Evolutionary conservation across 2,888 invertebrate species (phyloP).

Genomic region (Noctua pronuba): DNA sequence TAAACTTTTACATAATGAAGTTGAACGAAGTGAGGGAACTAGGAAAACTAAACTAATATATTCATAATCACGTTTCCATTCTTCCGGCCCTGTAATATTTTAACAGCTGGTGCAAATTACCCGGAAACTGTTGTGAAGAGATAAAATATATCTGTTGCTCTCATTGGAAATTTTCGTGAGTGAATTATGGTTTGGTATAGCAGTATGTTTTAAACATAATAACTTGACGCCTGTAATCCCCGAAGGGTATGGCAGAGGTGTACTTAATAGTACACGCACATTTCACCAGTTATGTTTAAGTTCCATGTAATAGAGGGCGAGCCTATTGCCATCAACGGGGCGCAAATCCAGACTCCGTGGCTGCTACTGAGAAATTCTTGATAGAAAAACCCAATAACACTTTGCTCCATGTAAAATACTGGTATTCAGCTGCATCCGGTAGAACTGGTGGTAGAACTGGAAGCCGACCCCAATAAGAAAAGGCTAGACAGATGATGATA

Average conservation of each 20-base stretch:
- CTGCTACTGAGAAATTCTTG: neutral
- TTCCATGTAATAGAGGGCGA: too few relatives aligned
- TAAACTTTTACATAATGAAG: slow-evolving; percentile 60
- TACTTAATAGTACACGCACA: too few relatives aligned
- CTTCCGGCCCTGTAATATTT: slow-evolving; percentile 43
- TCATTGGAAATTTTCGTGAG: neutral
- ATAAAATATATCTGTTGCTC: slow-evolving; percentile 19
- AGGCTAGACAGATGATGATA: too few relatives aligned
- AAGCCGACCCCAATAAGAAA: too few relatives aligned
- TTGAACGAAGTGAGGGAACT: slow-evolving; percentile 44
- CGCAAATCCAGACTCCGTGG: too few relatives aligned
- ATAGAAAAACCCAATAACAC: neutral
- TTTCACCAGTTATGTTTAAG: too few relatives aligned
- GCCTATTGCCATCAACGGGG: too few relatives aligned
- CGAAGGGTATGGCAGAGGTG: too few relatives aligned
- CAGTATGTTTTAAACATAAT: neutral
- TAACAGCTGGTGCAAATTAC: slow-evolving; percentile 46
- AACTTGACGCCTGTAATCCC: too few relatives aligned
- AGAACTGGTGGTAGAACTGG: too few relatives aligned
- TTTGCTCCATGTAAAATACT: too few relatives aligned
- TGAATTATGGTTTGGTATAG: neutral
- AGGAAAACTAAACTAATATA: slow-evolving; percentile 73
- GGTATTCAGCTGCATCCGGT: too few relatives aligned
- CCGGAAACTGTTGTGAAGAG: slow-evolving; percentile 4
- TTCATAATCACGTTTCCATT: slow-evolving; percentile 80